These are phyloP conservation scores for Baccha elongata DNA, from an alignment of 2,888 invertebrate species.

Conservation along the genomic window DNA sequence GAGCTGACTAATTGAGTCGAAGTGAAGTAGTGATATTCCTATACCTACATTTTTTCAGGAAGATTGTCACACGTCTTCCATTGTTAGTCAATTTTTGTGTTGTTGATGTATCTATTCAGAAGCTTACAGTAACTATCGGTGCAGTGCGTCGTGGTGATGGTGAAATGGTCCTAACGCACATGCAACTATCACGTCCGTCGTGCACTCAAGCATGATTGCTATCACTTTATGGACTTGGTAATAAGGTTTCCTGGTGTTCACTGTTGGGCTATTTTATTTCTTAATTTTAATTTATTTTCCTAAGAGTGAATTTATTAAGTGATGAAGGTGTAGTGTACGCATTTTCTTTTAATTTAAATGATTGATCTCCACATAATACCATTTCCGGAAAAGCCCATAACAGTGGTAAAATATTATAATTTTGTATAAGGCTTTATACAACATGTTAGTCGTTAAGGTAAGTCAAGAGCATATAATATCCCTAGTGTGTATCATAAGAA, in stretches of 20 bases:
- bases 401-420: too few species aligned
- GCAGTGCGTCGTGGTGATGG: not conserved
- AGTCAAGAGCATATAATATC: too few species aligned
- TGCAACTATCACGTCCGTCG: conserved; percentile 62
- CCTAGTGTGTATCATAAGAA: too few species aligned
- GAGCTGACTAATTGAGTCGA: conserved; percentile 45
- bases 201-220: conserved; percentile 60
- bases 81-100: conserved; percentile 39
- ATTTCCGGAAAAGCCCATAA: conserved; percentile 6
- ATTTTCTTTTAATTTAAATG: conserved; percentile 13
- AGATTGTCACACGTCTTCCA: conserved; percentile 51
- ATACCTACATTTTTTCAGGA: conserved; percentile 18
- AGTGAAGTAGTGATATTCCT: conserved; percentile 15
- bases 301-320: conserved; percentile 40
- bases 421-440: too few species aligned
- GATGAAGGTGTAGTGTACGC: conserved; percentile 4
- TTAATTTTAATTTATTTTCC: conserved; percentile 36
- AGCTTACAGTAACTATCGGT: conserved; percentile 28
- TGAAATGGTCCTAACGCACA: conserved; percentile 56
- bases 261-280: conserved; percentile 6
- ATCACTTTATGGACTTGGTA: conserved; percentile 60
- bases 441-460: too few species aligned
- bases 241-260: conserved; percentile 49
- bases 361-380: not conserved
- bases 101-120: conserved; percentile 16